phyloP scores from a whole-genome alignment of 2,888 invertebrate species.

The Athetis lepigone region DNA sequence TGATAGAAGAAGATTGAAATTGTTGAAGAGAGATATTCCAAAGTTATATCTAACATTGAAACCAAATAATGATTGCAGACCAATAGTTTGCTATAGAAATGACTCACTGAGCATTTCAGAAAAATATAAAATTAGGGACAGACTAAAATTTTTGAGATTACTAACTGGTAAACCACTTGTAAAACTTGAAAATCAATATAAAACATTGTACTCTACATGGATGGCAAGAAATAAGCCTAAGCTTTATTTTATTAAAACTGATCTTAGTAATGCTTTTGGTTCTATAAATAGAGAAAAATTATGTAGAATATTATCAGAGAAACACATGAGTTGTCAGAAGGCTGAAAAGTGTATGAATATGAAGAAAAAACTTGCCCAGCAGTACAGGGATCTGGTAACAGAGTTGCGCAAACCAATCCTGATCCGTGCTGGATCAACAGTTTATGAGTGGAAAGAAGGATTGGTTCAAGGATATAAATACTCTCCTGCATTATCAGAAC shows the following conservation, averaged over 20 bases:
- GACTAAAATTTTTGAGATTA: conserved; percentile 75
- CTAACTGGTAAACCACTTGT: conserved; percentile 69
- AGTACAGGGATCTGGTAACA: conserved; percentile 78
- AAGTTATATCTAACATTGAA: conserved; percentile 83
- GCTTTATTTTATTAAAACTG: conserved; percentile 86
- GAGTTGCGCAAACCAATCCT: conserved; percentile 82
- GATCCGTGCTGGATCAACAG: conserved; percentile 84
- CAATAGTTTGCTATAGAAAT: conserved; percentile 84
- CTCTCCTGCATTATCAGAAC: conserved; percentile 87
- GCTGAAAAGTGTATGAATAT: conserved; percentile 70
- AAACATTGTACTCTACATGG: conserved; percentile 76
- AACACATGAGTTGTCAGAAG: conserved; percentile 72
- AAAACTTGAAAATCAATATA: conserved; percentile 78
- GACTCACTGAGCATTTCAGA: conserved; percentile 66
- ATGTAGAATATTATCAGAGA: conserved; percentile 77
- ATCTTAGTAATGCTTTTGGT: conserved; percentile 88
- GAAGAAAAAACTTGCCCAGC: conserved; percentile 77
- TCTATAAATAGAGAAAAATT: conserved; percentile 81
- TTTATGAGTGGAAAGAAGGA: conserved; percentile 86
- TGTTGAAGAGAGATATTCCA: conserved; percentile 76
- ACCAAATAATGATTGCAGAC: conserved; percentile 78
- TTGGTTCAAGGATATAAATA: conserved; percentile 87
- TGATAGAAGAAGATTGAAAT: conserved; percentile 71
- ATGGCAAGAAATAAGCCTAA: conserved; percentile 75
- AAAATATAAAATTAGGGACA: conserved; percentile 81